Evolutionary conservation across 2,888 invertebrate genomes (phyloP).

Genomic region (Megaustenia siamemsis): DNA sequence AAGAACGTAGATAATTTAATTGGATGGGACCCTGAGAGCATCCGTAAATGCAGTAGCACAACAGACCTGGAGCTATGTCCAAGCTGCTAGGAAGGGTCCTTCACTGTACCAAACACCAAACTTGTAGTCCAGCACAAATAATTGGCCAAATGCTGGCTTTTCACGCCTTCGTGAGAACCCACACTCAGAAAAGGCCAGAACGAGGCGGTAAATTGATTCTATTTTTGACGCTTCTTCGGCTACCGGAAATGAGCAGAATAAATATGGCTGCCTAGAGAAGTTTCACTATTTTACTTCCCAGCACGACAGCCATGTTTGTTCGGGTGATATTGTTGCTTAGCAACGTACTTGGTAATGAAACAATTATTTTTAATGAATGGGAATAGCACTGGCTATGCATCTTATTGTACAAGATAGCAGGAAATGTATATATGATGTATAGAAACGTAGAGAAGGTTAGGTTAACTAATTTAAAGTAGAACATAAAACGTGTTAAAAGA

Average conservation of each 20-base stretch:
- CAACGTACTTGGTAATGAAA: not conserved
- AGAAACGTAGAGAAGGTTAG: no score
- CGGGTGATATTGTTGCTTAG: constrained; percentile 14
- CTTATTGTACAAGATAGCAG: not conserved
- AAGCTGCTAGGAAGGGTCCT: not conserved
- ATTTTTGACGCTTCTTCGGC: not conserved
- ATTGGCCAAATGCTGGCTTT: not conserved
- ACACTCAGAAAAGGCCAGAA: not conserved
- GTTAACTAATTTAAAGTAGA: no score
- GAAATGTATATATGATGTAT: no score
- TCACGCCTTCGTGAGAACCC: not conserved
- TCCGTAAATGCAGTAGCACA: not conserved
- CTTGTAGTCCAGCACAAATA: not conserved
- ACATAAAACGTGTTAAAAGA: no score
- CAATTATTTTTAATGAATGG: not conserved
- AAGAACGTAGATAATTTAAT: no score
- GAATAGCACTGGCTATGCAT: not conserved
- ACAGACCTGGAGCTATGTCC: not conserved
- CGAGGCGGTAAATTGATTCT: not conserved
- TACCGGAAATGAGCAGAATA: not conserved
- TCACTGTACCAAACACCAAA: not conserved
- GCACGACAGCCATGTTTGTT: not conserved
- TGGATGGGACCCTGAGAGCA: not conserved
- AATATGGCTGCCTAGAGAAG: not conserved
- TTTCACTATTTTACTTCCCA: not conserved